Percentiles rank a stretch among this genome's conserved stretches.
These are phyloP conservation scores for Willowsia nigromaculata DNA, from an alignment of 2,888 invertebrate species.

Conservation along the genomic window DNA sequence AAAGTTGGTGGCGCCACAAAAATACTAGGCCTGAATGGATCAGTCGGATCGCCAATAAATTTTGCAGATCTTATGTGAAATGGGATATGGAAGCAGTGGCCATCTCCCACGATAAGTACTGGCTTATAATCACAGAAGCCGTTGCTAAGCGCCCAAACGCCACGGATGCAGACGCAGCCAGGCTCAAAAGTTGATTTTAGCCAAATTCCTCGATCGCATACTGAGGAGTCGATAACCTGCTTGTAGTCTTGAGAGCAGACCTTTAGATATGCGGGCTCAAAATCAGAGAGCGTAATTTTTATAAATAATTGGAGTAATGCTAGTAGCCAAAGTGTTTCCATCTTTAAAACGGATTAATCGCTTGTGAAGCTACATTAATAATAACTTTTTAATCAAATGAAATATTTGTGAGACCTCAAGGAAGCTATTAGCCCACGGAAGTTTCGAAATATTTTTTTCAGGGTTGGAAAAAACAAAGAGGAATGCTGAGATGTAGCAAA, in stretches of 20 bases:
- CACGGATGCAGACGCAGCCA: conserved; percentile 56
- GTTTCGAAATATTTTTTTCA: no score
- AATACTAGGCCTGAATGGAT: conserved; percentile 62
- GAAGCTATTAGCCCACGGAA: no score
- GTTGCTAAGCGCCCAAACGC: conserved; percentile 62
- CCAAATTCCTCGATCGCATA: conserved; percentile 62
- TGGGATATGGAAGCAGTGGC: conserved; percentile 54
- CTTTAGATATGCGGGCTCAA: conserved; percentile 60
- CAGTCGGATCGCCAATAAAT: conserved; percentile 53
- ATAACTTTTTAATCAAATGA: no score
- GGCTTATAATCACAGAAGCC: conserved; percentile 61
- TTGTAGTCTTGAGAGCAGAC: conserved; percentile 33
- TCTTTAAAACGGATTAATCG: no score
- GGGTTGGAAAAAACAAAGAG: no score
- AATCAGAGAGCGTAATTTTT: neutral
- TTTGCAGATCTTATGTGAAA: conserved; percentile 61
- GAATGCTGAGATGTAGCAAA: no score
- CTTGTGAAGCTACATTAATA: no score
- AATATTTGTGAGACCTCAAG: no score
- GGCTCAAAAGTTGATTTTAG: conserved; percentile 43
- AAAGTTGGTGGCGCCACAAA: conserved; percentile 12
- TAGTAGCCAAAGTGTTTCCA: no score
- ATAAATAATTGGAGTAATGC: no score
- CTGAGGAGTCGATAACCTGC: conserved; percentile 21
- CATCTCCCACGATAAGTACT: conserved; percentile 56